These are phyloP conservation scores for Aramus guarauna DNA, from an alignment of 2,113 vertebrate genomes.

Conservation along the genomic window DNA sequence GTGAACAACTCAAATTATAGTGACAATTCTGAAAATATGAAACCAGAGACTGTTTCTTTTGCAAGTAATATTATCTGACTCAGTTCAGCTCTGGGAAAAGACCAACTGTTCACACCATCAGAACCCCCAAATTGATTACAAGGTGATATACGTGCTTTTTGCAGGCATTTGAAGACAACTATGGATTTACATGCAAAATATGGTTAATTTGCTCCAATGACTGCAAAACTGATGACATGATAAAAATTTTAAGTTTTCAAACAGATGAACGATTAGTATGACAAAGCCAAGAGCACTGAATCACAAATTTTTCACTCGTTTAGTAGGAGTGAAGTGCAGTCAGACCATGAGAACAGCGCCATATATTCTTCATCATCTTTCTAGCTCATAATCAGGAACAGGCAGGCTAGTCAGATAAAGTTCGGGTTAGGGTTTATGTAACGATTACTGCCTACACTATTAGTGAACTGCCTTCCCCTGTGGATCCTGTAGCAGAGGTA, in stretches of 20 bases:
- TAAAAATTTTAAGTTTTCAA: slow-evolving; percentile 47
- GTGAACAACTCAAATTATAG: slow-evolving; percentile 32
- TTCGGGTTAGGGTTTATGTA: neutral
- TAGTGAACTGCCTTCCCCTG: neutral
- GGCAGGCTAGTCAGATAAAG: neutral
- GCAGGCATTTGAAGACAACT: slow-evolving; percentile 15
- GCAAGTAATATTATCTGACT: slow-evolving; percentile 27
- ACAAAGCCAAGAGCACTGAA: slow-evolving; percentile 43
- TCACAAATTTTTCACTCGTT: neutral
- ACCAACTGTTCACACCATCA: slow-evolving; percentile 56
- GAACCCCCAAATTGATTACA: slow-evolving; percentile 54
- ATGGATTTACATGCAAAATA: slow-evolving; percentile 21
- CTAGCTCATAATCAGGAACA: neutral
- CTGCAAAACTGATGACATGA: slow-evolving; percentile 42
- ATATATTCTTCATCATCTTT: neutral
- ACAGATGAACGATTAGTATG: slow-evolving; percentile 44
- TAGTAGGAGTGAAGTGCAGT: slow-evolving; percentile 17
- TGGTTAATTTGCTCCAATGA: slow-evolving; percentile 40
- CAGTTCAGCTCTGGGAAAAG: slow-evolving; percentile 38
- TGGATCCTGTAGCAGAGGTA: neutral
- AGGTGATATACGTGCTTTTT: slow-evolving; percentile 55
- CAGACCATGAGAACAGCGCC: slow-evolving; percentile 2
- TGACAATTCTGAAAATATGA: slow-evolving; percentile 19
- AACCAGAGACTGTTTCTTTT: slow-evolving; percentile 22
- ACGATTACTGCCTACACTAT: neutral